Percentiles rank a stretch among this genome's conserved stretches.
Conservation (phyloP, 2,113 vertebrate genomes). For the Centropristis striata region DNA sequence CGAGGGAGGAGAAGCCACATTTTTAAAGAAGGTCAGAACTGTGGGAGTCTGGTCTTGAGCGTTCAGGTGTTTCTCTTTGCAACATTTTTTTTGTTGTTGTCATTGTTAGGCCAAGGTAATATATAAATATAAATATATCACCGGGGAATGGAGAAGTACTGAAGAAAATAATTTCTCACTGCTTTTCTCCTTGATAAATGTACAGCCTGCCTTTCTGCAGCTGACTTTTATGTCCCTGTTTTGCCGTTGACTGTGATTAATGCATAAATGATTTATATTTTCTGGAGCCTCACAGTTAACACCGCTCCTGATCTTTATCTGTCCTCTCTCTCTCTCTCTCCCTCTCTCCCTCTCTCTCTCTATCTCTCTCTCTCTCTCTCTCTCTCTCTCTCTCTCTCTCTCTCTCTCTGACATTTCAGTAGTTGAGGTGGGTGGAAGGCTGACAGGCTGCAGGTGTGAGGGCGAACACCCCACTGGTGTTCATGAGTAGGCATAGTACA, state of each 20-base stretch:
- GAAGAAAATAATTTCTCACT: neutral
- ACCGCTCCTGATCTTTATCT: constrained; percentile 26
- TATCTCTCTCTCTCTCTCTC: constrained; percentile 37
- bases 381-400: neutral
- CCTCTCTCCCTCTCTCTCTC: neutral
- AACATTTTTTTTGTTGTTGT: neutral
- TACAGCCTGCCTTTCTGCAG: neutral
- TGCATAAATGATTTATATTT: constrained; percentile 36
- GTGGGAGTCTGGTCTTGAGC: neutral
- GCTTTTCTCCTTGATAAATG: neutral
- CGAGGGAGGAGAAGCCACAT: neutral
- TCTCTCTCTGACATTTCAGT: constrained; percentile 70
- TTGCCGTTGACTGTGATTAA: constrained; percentile 39
- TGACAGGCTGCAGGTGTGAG: constrained; percentile 77
- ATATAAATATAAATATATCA: neutral
- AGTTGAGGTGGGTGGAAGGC: constrained; percentile 63
- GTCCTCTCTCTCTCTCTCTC: constrained; percentile 23
- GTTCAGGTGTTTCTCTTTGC: neutral
- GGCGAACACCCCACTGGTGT: constrained; percentile 65
- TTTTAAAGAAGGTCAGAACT: neutral
- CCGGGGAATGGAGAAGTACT: neutral
- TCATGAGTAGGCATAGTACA: constrained; percentile 29
- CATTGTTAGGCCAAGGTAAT: neutral
- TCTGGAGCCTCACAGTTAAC: constrained; percentile 22
- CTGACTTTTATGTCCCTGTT: constrained; percentile 12